Base-by-base conservation (phyloP, 2,113 vertebrate species). In the Malurus alboscapulatus region DNA sequence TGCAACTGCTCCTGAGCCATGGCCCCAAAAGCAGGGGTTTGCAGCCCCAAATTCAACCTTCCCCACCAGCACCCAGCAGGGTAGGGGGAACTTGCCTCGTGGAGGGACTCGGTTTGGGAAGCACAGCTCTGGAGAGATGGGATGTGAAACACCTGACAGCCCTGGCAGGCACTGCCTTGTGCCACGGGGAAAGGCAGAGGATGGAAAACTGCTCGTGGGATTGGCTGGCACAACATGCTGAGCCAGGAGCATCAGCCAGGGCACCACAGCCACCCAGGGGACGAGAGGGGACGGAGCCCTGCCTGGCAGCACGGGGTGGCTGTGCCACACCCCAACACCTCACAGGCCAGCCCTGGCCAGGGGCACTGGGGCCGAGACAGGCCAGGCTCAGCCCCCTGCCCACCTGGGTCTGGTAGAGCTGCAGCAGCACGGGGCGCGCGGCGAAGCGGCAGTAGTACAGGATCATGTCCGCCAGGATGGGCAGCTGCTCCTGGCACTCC, bases 371-470 rank as follows among this genome's bases (percentile, higher is more conserved):
- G 38, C 38, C 10, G 10, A 38, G 38, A 11, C 10, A 38, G 38
- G 38, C 38, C 10, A 11, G 38, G 38, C 10, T 10, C 38, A 38
- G 38, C 62, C 50, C 88, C 9, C 65, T 51, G 19, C 97, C 91
- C 65, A 99, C 99, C 98, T 99, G 98, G 1, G 98, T 98, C 96
- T 99, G 99, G 86, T 99, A 99, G 77, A 99, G 98, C 96, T 99
- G 99, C 92, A 99, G 97, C 65, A 99, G 98, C 72, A 99, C 94
- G 0, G 98, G 98, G 10, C 97, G 97, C 0, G 97, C 77, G 10
- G 99, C 99, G 0, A 98, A 98, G 79, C 99, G 98, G 91, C 99
- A 99, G 92, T 99, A 99, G 92, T 99, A 99, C 27, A 99, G 98
- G 53, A 99, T 98, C 98, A 99, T 97, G 93, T 99, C 99, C 0